Evolutionary conservation across 2,113 vertebrate genomes (phyloP).

Genomic region (Cygnus buccinator): DNA sequence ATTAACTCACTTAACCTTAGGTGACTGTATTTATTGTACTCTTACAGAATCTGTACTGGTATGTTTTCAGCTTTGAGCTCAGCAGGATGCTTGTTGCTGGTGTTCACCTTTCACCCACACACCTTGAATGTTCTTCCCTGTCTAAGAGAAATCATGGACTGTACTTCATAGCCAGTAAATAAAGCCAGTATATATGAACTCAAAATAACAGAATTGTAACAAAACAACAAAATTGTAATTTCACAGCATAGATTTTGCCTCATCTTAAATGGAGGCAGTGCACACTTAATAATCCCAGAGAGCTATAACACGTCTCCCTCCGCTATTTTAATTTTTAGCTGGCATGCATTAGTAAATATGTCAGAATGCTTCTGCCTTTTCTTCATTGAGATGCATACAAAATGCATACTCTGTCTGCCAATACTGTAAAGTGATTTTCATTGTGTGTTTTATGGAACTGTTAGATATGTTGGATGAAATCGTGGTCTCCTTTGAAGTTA

Average conservation of each 20-base stretch:
- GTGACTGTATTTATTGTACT: not conserved
- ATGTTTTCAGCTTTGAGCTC: not conserved
- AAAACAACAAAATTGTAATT: not conserved
- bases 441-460: constrained; percentile 59
- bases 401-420: constrained; percentile 37
- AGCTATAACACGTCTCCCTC: not conserved
- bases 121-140: not conserved
- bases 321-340: constrained; percentile 3
- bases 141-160: not conserved
- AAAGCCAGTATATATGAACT: not conserved
- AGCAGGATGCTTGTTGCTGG: not conserved
- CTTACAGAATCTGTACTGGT: rapidly evolving
- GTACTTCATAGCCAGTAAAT: not conserved
- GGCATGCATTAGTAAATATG: constrained; percentile 10
- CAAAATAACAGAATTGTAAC: not conserved
- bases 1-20: not conserved
- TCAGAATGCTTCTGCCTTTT: constrained; percentile 13
- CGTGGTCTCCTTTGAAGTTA: constrained; percentile 68
- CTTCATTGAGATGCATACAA: constrained; percentile 32
- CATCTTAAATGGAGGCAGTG: not conserved
- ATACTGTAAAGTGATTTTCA: constrained; percentile 60
- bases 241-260: not conserved
- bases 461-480: constrained; percentile 64
- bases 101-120: not conserved
- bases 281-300: not conserved